Evolutionary conservation across 2,888 invertebrate genomes (phyloP), one percentile per base, ranked within the genome.

Genomic region (Scelioninae gen. 2): DNA sequence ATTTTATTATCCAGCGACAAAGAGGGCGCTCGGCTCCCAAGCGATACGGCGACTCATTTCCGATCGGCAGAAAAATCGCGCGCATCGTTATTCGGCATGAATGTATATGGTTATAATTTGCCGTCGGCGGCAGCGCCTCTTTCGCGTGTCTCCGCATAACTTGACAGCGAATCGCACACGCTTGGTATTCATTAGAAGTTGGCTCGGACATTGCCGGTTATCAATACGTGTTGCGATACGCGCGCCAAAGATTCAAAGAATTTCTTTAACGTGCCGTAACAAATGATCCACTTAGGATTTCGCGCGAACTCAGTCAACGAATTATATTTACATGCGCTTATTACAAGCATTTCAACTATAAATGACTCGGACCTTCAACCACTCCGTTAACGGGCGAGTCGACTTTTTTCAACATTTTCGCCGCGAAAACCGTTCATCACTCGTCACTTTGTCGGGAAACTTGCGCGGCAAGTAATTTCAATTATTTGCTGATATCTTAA

Each of bases 211-310:
- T 53, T 60, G 64, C 46, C 46, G 69, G 61, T 74, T 74, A 74
- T 74, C 74, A 74, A 74, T 74, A 67, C 65, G 63, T 65, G 74
- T 58, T 39, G 67, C 70, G 58, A 70, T 67, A 63, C 61, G 55
- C 63, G 18, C 57, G 45, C 45, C 35, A 61, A 52, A 67, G 69
- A 69, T 69, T 70, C 70, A 37, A 57, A 52, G 71, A 74, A 74
- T 74, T 67, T 67, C 70, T 61, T 63, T 63, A 67, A 53, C 63
- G 63, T 18, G 45, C 67, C 52, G 61, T 74, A 74, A 74, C 74
- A 74, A 74, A 74, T 74, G 74, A 74, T 63, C 71, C 74, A 67
- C 74, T 74, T 71, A 74, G 58, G 25, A 71, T 55, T 70, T 74
- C 67, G 58, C 74, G 52, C 74, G 53, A 52, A 22, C 39, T 10